Evolutionary conservation across 2,797 vertebrate species (phyloP).

Genomic region (Tragelaphus eurycerus): DNA sequence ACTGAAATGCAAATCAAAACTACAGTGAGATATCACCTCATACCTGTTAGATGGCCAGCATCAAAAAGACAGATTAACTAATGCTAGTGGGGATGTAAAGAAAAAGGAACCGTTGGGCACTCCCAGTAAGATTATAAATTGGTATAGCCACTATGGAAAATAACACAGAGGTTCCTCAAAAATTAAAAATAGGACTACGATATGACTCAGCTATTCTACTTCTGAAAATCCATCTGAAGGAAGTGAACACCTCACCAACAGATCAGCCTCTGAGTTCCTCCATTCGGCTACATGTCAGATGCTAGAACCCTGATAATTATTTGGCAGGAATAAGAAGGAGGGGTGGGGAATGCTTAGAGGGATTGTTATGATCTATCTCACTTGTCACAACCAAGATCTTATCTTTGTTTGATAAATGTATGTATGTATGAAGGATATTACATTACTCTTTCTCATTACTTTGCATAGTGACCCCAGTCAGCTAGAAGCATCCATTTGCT

Average conservation of each 20-base stretch:
- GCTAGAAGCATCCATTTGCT: not conserved
- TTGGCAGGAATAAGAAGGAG: not conserved
- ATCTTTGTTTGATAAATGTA: not conserved
- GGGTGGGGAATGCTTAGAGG: not conserved
- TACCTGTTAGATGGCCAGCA: not conserved
- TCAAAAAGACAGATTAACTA: not conserved
- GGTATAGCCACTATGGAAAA: not conserved
- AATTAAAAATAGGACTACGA: not conserved
- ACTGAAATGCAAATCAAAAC: not conserved
- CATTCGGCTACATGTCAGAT: not conserved
- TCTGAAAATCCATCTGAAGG: not conserved
- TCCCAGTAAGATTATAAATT: not conserved
- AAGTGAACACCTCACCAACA: not conserved
- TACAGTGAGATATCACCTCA: not conserved
- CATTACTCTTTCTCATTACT: not conserved
- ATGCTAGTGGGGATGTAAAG: not conserved
- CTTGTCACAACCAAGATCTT: not conserved
- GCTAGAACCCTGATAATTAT: not conserved
- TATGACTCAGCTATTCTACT: not conserved
- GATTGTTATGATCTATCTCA: not conserved
- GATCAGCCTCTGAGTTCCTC: not conserved
- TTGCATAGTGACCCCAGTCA: not conserved
- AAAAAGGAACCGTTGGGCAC: not conserved
- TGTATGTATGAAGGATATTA: not conserved
- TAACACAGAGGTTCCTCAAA: no score